Evolutionary conservation across 2,888 invertebrate species (phyloP), one percentile per base, ranked within the genome.

Genomic region (Malthinus flaveolus): DNA sequence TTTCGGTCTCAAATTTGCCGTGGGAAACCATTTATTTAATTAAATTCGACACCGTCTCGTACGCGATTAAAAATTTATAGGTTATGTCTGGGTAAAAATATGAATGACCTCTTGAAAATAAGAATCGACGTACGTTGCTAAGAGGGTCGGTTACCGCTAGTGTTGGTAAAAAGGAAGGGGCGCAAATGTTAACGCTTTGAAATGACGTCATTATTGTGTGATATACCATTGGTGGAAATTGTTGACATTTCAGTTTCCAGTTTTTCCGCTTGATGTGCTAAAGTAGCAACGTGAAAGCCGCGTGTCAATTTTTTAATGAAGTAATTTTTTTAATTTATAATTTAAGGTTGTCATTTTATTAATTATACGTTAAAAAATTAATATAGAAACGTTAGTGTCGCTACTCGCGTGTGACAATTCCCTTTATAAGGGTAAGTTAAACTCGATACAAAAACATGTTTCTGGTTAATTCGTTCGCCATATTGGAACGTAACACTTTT

Each of bases 1-100:
- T 84, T 59, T 84, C 82, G 7, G 86, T 89, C 78, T 88, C 88
- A 45, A 78, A 78, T 76, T 81, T 80, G 34, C 85, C 85, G 66
- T 81, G 76, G 0, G 84, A 83, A 65, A 78, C 76, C 82, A 82
- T 82, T 31, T 15, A 36, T 48, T 46, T 32, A 32, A 10, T 10
- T 44, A 46, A 35, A 10, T 35, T 35, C n/a, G n/a, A 2, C 7
- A 35, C 3, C 3, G 11, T 7, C 2, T 33, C 13, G 6, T n/a
- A 1, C 7, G n/a, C 37, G 12, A 1, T 13, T 6, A 32, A 39
- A 46, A 35, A 44, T 55, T 67, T 66, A 50, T 66, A 68, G 68
- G 67, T 71, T 68, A 44, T 65, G 66, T 66, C 62, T 63, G 62
- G 63, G 45, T 66, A 68, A 65, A 57, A 57, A 61, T 65, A 34